Evolutionary conservation across 2,113 vertebrate species (phyloP).

Genomic region (Tragulus kanchil): DNA sequence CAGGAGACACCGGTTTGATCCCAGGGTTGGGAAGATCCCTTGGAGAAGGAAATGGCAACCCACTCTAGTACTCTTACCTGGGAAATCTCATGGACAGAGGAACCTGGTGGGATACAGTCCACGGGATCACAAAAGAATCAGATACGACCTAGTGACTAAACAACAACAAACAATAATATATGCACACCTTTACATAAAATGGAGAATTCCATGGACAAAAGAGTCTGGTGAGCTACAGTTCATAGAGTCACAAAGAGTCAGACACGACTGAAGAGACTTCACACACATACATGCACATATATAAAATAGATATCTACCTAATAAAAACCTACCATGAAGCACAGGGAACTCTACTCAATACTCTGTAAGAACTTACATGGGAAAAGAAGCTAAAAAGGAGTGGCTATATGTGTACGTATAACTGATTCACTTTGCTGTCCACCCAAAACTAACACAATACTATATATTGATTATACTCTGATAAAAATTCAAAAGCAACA

Average conservation of each 20-base stretch:
- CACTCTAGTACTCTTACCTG: neutral
- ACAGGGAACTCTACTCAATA: neutral
- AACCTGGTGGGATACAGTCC: neutral
- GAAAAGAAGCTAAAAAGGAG: neutral
- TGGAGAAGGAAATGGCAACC: neutral
- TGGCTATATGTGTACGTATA: neutral
- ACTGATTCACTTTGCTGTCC: neutral
- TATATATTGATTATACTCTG: neutral
- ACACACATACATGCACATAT: too few species aligned
- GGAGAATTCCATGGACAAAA: too few species aligned
- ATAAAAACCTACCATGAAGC: neutral
- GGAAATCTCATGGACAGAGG: neutral
- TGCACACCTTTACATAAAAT: too few species aligned
- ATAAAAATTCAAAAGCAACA: neutral
- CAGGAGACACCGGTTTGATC: neutral
- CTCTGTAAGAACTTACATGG: neutral
- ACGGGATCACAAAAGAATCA: neutral
- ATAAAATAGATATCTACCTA: neutral
- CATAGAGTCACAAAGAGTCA: too few species aligned
- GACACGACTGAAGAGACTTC: too few species aligned
- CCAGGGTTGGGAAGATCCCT: neutral
- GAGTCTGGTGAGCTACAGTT: too few species aligned
- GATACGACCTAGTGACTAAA: neutral
- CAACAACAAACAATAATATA: neutral
- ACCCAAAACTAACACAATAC: neutral